Conservation (phyloP, 2,113 vertebrate genomes). For the Eonycteris spelaea region DNA sequence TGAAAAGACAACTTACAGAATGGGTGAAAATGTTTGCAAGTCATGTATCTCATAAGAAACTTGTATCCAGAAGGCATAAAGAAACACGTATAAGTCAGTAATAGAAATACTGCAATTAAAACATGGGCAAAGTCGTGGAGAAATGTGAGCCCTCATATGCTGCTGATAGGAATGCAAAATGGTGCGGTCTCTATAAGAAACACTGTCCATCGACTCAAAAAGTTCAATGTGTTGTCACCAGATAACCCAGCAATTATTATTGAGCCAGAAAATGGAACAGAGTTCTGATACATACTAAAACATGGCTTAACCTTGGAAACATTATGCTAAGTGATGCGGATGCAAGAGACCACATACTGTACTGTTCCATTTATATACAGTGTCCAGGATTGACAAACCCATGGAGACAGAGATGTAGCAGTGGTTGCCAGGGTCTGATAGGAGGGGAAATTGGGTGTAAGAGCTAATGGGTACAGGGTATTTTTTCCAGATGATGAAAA, state of each 20-base stretch:
- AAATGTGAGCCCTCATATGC: neutral
- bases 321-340: neutral
- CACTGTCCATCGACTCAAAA: neutral
- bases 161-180: neutral
- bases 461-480: neutral
- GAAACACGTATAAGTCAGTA: neutral
- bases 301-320: neutral
- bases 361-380: neutral
- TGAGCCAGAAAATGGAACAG: neutral
- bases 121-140: neutral
- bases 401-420: neutral
- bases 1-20: neutral
- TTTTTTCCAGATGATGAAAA: constrained; percentile 41
- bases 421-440: neutral
- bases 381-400: constrained; percentile 25
- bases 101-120: neutral
- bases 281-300: neutral
- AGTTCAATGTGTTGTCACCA: neutral
- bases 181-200: neutral
- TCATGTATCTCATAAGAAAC: neutral
- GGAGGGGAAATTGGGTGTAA: neutral
- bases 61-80: neutral
- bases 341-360: neutral
- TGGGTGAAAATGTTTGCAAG: neutral
- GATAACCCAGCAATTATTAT: neutral